A percentile compares a stretch with the other conserved stretches of the same genome.
Conservation (phyloP, 2,888 invertebrate species). For the Iphiclides podalirius region DNA sequence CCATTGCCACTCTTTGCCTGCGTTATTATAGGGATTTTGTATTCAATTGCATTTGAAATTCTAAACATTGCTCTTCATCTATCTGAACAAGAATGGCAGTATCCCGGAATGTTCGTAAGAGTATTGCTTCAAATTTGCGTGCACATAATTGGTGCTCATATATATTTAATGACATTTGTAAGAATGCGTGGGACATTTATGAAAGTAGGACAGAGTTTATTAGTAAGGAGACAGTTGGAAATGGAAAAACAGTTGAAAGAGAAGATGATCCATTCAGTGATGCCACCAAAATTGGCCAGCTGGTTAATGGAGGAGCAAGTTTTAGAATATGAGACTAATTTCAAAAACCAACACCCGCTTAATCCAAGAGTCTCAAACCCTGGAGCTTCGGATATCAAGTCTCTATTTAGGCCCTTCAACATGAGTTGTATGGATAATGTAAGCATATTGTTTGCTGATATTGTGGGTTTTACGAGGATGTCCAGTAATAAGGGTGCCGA, state of each 20-base stretch:
- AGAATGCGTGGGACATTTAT: conserved; percentile 97
- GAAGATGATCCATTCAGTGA: conserved; percentile 98
- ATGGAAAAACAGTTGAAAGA: conserved; percentile 97
- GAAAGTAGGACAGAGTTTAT: conserved; percentile 95
- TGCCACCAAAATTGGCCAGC: conserved; percentile 96
- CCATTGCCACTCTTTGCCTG: conserved; percentile 94
- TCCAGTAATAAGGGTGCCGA: conserved; percentile 98
- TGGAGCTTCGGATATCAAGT: conserved; percentile 85
- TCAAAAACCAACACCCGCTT: conserved; percentile 67
- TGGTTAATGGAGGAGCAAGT: conserved; percentile 90
- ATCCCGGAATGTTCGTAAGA: conserved; percentile 83
- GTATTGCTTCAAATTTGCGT: conserved; percentile 92
- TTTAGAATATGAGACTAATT: conserved; percentile 77
- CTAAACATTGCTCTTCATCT: conserved; percentile 79
- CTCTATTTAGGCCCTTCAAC: conserved; percentile 95
- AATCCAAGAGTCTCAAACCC: conserved; percentile 75
- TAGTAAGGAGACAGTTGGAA: conserved; percentile 93
- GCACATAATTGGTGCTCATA: conserved; percentile 95
- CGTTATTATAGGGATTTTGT: conserved; percentile 87
- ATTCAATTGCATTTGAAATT: conserved; percentile 92
- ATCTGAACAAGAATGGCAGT: conserved; percentile 74
- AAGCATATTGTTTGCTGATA: conserved; percentile 97
- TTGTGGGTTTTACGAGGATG: conserved; percentile 98
- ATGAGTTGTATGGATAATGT: conserved; percentile 98
- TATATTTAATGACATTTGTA: conserved; percentile 95